Conservation (phyloP, 2,113 vertebrate genomes). For the Ginglymostoma cirratum region DNA sequence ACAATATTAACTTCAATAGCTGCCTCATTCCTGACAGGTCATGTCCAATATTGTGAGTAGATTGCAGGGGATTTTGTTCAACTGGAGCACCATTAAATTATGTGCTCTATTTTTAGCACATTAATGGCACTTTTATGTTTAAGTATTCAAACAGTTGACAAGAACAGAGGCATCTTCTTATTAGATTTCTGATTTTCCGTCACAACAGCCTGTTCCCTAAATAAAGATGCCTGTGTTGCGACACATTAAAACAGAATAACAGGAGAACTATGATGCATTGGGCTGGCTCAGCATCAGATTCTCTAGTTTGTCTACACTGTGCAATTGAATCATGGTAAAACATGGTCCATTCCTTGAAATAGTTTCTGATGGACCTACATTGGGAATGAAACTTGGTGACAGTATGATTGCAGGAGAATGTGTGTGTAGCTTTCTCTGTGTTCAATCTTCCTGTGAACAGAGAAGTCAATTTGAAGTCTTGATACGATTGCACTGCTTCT, state of each 20-base stretch:
- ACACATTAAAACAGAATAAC: background rate
- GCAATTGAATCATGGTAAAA: background rate
- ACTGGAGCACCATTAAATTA: background rate
- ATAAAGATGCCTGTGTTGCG: background rate
- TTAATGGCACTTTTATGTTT: background rate
- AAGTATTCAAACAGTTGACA: background rate
- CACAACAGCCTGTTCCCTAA: background rate
- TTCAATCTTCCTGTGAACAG: background rate
- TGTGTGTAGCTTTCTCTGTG: background rate
- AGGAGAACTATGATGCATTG: background rate
- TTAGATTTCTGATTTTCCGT: background rate
- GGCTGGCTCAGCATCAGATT: background rate
- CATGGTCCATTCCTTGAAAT: background rate
- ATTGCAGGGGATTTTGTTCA: background rate
- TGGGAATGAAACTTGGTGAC: background rate
- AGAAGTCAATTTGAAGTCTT: background rate
- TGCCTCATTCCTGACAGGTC: no score
- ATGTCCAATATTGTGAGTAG: background rate
- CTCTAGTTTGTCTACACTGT: background rate
- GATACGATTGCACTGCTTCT: background rate
- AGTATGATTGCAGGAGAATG: background rate
- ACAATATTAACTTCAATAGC: no score
- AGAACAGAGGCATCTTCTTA: background rate
- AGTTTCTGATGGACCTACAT: background rate
- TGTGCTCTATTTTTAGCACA: background rate